phyloP scores from a whole-genome alignment of 2,888 invertebrate species.

The Chouioia cunea region DNA sequence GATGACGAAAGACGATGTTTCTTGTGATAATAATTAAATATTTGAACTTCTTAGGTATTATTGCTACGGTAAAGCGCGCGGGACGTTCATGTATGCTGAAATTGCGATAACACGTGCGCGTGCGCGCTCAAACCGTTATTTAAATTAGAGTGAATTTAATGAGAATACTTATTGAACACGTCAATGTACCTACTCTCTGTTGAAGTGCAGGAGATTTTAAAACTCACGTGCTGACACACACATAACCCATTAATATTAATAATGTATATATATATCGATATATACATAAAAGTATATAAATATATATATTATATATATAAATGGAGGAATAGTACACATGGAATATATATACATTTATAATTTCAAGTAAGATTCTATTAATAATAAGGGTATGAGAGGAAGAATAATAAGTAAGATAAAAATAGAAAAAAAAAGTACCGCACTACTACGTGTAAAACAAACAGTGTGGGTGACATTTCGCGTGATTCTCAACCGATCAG shows the following conservation, averaged over 20 bases:
- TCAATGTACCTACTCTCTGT: conserved; percentile 45
- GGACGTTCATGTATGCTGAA: too few relatives aligned
- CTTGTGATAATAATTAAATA: conserved; percentile 64
- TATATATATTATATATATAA: conserved; percentile 46
- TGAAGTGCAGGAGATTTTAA: conserved; percentile 40
- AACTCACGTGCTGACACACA: conserved; percentile 30
- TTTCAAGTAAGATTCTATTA: conserved; percentile 44
- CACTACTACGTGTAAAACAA: background rate
- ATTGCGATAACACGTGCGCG: conserved; percentile 20
- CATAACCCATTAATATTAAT: background rate
- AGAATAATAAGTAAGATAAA: conserved; percentile 32
- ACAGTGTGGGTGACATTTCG: conserved; percentile 11
- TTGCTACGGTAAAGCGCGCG: conserved; percentile 14
- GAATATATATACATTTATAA: conserved; percentile 37
- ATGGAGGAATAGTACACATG: conserved; percentile 26
- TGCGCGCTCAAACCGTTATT: background rate
- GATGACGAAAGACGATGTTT: conserved; percentile 55
- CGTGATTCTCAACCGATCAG: too few relatives aligned
- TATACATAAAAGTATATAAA: conserved; percentile 30
- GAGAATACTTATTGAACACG: conserved; percentile 48
- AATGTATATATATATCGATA: conserved; percentile 8
- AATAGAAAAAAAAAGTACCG: conserved; percentile 9
- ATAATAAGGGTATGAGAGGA: conserved; percentile 37
- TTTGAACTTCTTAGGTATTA: conserved; percentile 45
- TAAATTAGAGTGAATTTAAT: conserved; percentile 1